Conservation (phyloP, 2,888 invertebrate species). For the Cryptus armator region DNA sequence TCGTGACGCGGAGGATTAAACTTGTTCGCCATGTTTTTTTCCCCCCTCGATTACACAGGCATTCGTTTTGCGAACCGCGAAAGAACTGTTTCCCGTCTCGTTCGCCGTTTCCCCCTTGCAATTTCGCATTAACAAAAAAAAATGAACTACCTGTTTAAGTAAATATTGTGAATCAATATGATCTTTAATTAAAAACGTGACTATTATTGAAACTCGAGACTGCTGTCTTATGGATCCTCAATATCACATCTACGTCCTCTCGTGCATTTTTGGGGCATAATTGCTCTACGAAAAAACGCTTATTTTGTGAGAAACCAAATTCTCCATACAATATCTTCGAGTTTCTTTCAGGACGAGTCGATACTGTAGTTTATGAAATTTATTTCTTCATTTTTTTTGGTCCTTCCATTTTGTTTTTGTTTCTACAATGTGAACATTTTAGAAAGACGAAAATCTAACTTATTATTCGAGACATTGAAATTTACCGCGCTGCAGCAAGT, state of each 20-base stretch:
- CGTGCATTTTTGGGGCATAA: background rate
- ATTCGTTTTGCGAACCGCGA: slow-evolving; percentile 50
- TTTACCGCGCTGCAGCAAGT: background rate
- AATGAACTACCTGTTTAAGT: slow-evolving; percentile 69
- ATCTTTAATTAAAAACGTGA: slow-evolving; percentile 76
- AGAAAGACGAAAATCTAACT: background rate
- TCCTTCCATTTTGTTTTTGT: background rate
- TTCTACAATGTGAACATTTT: background rate
- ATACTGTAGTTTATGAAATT: background rate
- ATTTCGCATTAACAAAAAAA: slow-evolving; percentile 59
- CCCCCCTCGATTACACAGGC: slow-evolving; percentile 35
- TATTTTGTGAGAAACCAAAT: background rate
- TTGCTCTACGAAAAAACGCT: background rate
- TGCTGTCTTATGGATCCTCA: background rate
- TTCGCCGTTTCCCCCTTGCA: slow-evolving; percentile 45
- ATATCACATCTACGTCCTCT: background rate
- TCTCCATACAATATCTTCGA: background rate
- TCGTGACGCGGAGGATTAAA: slow-evolving; percentile 37
- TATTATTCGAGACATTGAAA: background rate
- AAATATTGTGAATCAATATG: slow-evolving; percentile 79
- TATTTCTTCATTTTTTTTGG: background rate
- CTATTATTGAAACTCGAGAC: slow-evolving; percentile 47
- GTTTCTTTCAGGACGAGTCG: too few species aligned
- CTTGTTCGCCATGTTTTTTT: slow-evolving; percentile 33
- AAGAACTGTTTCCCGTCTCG: slow-evolving; percentile 40